phyloP scores from a whole-genome alignment of 1,140 invertebrate genomes.

The Trichoplusia ni region DNA sequence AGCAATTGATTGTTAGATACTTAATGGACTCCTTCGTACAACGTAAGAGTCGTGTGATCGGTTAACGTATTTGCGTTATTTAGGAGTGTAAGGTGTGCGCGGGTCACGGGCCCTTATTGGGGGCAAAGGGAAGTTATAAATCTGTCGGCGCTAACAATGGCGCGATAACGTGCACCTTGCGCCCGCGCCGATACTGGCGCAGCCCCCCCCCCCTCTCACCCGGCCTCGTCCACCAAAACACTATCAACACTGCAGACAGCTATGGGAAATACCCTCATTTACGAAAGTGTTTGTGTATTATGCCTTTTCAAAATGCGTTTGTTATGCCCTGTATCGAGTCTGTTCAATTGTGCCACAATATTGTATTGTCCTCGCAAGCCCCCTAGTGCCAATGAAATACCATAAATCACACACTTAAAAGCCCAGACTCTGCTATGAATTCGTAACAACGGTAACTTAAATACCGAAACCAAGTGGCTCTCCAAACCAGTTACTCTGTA shows the following conservation, averaged over 20 bases:
- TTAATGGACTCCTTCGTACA: too few relatives aligned
- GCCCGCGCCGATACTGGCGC: constrained; percentile 56
- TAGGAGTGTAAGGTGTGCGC: constrained; percentile 56
- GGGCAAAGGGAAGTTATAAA: constrained; percentile 80
- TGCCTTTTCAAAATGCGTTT: not conserved
- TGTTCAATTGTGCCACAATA: too few relatives aligned
- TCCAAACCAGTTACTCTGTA: not conserved
- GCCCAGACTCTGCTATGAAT: constrained; percentile 5
- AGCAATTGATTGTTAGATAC: too few relatives aligned
- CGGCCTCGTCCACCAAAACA: constrained; percentile 34
- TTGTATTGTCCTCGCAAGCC: too few relatives aligned
- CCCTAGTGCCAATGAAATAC: too few relatives aligned
- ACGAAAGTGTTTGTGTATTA: constrained; percentile 2
- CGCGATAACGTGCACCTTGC: constrained; percentile 76
- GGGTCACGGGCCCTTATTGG: constrained; percentile 78
- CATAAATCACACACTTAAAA: constrained; percentile 2
- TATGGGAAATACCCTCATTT: constrained; percentile 26
- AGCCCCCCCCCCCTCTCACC: constrained; percentile 4
- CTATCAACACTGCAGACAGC: constrained; percentile 7
- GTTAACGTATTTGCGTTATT: constrained; percentile 36
- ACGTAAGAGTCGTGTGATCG: not conserved
- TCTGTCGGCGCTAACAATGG: constrained; percentile 77
- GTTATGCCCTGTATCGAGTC: not conserved
- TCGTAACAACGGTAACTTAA: constrained; percentile 6
- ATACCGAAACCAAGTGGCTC: not conserved